Evolutionary conservation across 1,140 invertebrate species (phyloP), one percentile per base, ranked within the genome.

Genomic region (Drosophila kohkoa): DNA sequence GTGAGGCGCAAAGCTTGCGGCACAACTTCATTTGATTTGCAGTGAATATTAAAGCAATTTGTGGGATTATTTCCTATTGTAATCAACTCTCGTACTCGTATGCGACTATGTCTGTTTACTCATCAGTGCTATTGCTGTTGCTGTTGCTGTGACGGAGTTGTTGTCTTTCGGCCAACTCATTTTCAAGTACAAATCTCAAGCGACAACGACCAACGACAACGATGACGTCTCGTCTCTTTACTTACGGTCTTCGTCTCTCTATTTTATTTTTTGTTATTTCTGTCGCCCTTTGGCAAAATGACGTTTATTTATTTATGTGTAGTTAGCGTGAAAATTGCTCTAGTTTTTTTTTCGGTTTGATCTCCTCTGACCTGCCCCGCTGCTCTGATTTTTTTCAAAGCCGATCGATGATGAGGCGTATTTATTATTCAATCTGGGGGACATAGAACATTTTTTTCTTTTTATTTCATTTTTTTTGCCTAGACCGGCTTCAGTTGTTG

Each of bases 21-120:
- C 79, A 72, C 72, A 75, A 79, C 74, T 83, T 91, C 82, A 91
- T 90, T 91, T 90, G 90, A 90, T 91, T 91, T 91, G 86, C 90
- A 90, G 86, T 90, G 82, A 87, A 91, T 91, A 83, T 91, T 90
- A 87, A 91, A 91, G 85, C 80, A 90, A 90, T 90, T 90, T 91
- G 82, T 91, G 89, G 77, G 80, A 91, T 91, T 91, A 91, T 91
- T 91, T 91, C 80, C 90, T 87, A 91, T 91, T 91, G 85, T 89
- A 89, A 89, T 89, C 85, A 89, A 70, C 74, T 79, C 35, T 79
- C 66, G 67, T 54, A 55, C 10, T 82, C 76, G 64, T 41, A 72
- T 48, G 54, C 13, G 11, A 5, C 28, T 54, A 41, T 54, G 28
- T 35, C 16, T 45, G 48, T 57, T 30, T 71, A 58, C 69, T 72